Evolutionary conservation across 2,113 vertebrate genomes (phyloP).

Genomic region (Tragelaphus buxtoni): DNA sequence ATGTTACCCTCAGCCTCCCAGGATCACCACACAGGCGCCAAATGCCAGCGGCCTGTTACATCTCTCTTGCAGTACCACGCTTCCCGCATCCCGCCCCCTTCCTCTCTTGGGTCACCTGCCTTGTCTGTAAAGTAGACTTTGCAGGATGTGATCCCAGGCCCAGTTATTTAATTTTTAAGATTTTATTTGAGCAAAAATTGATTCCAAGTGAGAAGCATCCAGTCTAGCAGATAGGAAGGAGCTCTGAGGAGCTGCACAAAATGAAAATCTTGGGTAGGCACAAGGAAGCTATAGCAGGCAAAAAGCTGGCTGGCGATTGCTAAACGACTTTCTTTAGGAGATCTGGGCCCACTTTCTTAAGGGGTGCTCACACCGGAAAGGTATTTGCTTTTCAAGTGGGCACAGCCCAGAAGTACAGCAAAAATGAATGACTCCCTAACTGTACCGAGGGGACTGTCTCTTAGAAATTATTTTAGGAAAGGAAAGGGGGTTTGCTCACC

Average conservation of each 20-base stretch:
- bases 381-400: background rate
- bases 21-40: fast-evolving
- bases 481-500: background rate
- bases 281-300: background rate
- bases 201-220: background rate
- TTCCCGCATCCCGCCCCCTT: fast-evolving
- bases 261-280: background rate
- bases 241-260: background rate
- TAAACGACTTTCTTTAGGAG: background rate
- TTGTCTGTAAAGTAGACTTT: background rate
- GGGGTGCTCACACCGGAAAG: background rate
- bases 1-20: background rate
- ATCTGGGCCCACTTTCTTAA: background rate
- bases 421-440: background rate
- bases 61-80: no score
- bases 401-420: background rate
- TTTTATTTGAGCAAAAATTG: background rate
- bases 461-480: background rate
- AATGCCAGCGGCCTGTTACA: background rate
- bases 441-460: background rate
- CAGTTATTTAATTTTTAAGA: background rate
- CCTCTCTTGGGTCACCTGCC: background rate
- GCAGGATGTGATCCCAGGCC: background rate
- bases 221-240: background rate
- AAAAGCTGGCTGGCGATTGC: background rate